Conservation (phyloP, 2,113 vertebrate species). For the Cromileptes altivelis region DNA sequence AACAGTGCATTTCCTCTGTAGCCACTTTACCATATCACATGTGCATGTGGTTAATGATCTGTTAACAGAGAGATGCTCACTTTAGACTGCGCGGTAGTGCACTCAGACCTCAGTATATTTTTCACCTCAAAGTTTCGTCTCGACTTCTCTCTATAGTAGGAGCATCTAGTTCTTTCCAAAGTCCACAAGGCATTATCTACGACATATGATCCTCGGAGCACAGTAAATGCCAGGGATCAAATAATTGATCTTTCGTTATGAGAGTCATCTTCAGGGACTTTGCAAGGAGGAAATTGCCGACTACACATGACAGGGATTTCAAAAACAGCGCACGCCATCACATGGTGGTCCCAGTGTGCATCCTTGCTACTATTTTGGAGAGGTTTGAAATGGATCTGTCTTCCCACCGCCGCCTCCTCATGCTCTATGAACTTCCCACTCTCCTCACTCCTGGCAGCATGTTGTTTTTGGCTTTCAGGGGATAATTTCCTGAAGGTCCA, state of each 20-base stretch:
- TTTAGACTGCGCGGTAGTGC: background rate
- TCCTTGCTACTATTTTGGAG: conserved; percentile 70
- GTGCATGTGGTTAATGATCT: conserved; percentile 38
- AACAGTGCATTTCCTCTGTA: background rate
- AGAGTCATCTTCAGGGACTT: conserved; percentile 63
- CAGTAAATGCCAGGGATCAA: conserved; percentile 64
- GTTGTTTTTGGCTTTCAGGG: conserved; percentile 78
- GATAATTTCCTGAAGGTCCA: conserved; percentile 75
- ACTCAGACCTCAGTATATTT: background rate
- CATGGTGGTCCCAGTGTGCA: conserved; percentile 53
- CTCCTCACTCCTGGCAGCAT: conserved; percentile 59
- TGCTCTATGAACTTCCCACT: conserved; percentile 56
- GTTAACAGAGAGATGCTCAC: conserved; percentile 1
- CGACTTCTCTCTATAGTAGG: conserved; percentile 11
- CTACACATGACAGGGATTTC: conserved; percentile 48
- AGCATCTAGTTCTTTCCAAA: conserved; percentile 4
- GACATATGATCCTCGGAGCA: conserved; percentile 41
- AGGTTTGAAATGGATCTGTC: conserved; percentile 59
- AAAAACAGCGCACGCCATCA: conserved; percentile 32
- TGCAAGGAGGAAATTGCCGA: conserved; percentile 67
- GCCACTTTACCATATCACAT: background rate
- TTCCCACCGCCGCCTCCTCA: conserved; percentile 18
- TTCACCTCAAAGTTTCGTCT: conserved; percentile 12
- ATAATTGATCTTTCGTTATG: conserved; percentile 68
- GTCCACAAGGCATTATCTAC: conserved; percentile 42